A percentile compares a stretch with the other conserved stretches of the same genome.
phyloP scores from a whole-genome alignment of 2,888 invertebrate species.

The Aporophyla nigra region DNA sequence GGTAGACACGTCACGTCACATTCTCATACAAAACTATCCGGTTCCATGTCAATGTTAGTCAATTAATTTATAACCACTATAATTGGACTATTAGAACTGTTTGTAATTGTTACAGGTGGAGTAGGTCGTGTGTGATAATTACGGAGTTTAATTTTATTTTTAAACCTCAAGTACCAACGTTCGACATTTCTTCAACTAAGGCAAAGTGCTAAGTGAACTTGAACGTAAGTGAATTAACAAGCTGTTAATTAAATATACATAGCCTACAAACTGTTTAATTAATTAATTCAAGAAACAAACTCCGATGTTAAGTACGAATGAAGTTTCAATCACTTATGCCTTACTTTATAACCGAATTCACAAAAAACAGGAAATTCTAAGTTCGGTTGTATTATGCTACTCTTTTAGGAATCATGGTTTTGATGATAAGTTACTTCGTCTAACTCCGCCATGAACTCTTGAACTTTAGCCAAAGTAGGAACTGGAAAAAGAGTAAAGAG shows the following conservation, averaged over 20 bases:
- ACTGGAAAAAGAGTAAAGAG: not conserved
- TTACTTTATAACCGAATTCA: not conserved
- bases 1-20: slow-evolving; percentile 31
- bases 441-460: not conserved
- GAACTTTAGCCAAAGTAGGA: not conserved
- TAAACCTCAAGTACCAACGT: not conserved
- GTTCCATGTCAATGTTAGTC: slow-evolving; percentile 1
- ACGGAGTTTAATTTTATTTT: not conserved
- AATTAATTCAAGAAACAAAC: slow-evolving; percentile 2
- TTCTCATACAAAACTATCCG: slow-evolving; percentile 17
- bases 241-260: not conserved
- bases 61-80: slow-evolving; percentile 15
- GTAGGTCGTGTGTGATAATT: slow-evolving; percentile 11
- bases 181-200: not conserved
- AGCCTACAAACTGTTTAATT: not conserved
- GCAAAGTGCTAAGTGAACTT: not conserved
- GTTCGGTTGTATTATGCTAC: too few relatives aligned
- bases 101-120: slow-evolving; percentile 11
- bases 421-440: not conserved
- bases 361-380: too few relatives aligned
- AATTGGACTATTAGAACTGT: slow-evolving; percentile 4
- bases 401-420: not conserved
- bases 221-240: slow-evolving; percentile 1
- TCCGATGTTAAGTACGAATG: not conserved
- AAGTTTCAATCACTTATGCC: not conserved